Evolutionary conservation across 2,888 invertebrate genomes (phyloP).

Genomic region (Caenorhabditis macrosperma): DNA sequence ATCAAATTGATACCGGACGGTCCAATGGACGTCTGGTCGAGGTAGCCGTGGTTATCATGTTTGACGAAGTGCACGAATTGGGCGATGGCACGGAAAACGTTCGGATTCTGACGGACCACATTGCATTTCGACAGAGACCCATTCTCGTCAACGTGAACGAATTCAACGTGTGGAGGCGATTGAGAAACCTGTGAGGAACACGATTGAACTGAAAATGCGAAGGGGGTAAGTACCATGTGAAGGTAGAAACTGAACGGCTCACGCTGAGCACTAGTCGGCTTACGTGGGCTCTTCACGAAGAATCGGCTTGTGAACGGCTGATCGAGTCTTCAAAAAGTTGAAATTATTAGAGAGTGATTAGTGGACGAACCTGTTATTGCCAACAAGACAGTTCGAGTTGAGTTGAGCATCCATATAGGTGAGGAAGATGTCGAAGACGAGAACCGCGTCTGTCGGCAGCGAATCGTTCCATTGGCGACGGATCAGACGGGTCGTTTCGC

Average conservation of each 20-base stretch:
- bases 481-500: slow-evolving; percentile 39
- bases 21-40: slow-evolving; percentile 62
- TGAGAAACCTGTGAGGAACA: slow-evolving; percentile 36
- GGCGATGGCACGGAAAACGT: slow-evolving; percentile 63
- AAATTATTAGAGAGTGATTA: background rate
- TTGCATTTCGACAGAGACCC: slow-evolving; percentile 43
- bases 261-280: slow-evolving; percentile 50
- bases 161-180: slow-evolving; percentile 61
- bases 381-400: slow-evolving; percentile 65
- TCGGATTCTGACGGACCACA: slow-evolving; percentile 53
- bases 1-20: slow-evolving; percentile 59
- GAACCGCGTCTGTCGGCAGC: slow-evolving; percentile 66
- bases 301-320: slow-evolving; percentile 64
- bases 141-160: slow-evolving; percentile 57
- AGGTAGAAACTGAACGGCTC: slow-evolving; percentile 60
- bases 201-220: background rate
- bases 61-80: slow-evolving; percentile 65
- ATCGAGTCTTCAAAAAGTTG: slow-evolving; percentile 51
- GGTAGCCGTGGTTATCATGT: slow-evolving; percentile 59
- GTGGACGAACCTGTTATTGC: slow-evolving; percentile 44
- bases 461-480: slow-evolving; percentile 63
- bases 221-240: slow-evolving; percentile 65
- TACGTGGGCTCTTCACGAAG: slow-evolving; percentile 58
- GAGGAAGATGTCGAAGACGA: slow-evolving; percentile 65
- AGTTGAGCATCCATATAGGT: slow-evolving; percentile 69